Evolutionary conservation across 2,113 vertebrate species (phyloP).

Genomic region (Antigone vipio): DNA sequence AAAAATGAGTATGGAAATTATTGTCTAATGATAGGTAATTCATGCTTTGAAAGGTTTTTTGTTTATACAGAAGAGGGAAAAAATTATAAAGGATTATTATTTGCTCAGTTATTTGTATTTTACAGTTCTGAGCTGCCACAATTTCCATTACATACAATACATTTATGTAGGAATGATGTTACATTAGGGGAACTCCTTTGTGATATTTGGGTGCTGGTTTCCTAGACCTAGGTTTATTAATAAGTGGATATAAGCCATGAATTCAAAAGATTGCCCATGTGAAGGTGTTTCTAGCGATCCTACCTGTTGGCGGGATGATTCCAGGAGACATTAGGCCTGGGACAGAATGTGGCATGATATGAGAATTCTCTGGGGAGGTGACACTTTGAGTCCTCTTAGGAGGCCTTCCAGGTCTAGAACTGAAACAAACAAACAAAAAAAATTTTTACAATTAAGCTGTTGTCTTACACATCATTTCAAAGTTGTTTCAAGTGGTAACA

Average conservation of each 20-base stretch:
- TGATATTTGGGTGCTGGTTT: not conserved
- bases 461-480: slow-evolving; percentile 90
- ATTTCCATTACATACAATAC: not conserved
- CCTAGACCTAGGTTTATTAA: not conserved
- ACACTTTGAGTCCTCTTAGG: slow-evolving; percentile 98
- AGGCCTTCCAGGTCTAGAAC: slow-evolving; percentile 98
- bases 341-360: slow-evolving; percentile 99
- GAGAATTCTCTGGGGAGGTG: slow-evolving; percentile 96
- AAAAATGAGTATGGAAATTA: slow-evolving; percentile 13
- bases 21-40: slow-evolving; percentile 9
- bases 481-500: slow-evolving; percentile 95
- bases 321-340: slow-evolving; percentile 98
- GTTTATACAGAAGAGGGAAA: not conserved
- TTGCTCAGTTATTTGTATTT: not conserved
- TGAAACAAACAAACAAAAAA: slow-evolving; percentile 79
- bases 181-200: not conserved
- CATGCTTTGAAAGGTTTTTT: not conserved
- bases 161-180: not conserved
- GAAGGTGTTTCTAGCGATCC: not conserved
- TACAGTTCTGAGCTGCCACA: not conserved
- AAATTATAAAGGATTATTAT: not conserved
- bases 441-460: slow-evolving; percentile 88
- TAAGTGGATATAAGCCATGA: not conserved
- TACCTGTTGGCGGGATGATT: slow-evolving; percentile 99
- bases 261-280: not conserved